phyloP scores from a whole-genome alignment of 2,113 vertebrate genomes.

The Herpailurus yagouaroundi region DNA sequence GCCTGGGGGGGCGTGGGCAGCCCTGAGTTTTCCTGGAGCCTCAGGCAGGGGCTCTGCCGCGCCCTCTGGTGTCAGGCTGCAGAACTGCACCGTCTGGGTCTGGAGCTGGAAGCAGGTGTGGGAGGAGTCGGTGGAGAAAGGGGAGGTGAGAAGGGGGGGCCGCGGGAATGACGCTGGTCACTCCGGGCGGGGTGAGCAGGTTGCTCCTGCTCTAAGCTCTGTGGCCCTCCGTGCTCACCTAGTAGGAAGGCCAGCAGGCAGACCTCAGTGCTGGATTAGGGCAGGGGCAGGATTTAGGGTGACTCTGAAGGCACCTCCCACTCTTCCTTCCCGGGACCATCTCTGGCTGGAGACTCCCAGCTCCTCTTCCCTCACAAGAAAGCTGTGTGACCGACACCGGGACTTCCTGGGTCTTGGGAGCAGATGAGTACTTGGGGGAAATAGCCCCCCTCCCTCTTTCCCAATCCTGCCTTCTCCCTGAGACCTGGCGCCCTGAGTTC shows the following conservation, averaged over 20 bases:
- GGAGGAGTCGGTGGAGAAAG: neutral
- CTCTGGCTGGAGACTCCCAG: neutral
- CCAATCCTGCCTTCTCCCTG: neutral
- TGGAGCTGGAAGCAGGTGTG: neutral
- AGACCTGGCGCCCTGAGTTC: neutral
- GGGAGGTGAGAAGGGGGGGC: neutral
- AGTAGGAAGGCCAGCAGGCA: neutral
- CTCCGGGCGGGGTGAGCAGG: neutral
- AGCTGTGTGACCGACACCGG: neutral
- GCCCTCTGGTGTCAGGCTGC: constrained; percentile 25
- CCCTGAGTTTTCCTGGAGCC: neutral
- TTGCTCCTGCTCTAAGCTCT: neutral
- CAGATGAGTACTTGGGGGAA: neutral
- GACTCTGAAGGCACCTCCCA: neutral
- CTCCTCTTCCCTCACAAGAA: neutral
- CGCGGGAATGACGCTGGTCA: neutral
- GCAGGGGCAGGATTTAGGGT: neutral
- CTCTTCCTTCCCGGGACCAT: neutral
- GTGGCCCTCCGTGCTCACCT: neutral
- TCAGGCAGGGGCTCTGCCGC: neutral
- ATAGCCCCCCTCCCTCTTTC: neutral
- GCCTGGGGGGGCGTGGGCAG: neutral
- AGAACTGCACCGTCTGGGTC: neutral
- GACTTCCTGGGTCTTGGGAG: neutral
- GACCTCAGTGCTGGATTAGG: neutral